A percentile compares a stretch with the other conserved stretches of the same genome.
These are phyloP conservation scores for Temnothorax rugatulus DNA, from an alignment of 2,888 invertebrate species.

Conservation along the genomic window DNA sequence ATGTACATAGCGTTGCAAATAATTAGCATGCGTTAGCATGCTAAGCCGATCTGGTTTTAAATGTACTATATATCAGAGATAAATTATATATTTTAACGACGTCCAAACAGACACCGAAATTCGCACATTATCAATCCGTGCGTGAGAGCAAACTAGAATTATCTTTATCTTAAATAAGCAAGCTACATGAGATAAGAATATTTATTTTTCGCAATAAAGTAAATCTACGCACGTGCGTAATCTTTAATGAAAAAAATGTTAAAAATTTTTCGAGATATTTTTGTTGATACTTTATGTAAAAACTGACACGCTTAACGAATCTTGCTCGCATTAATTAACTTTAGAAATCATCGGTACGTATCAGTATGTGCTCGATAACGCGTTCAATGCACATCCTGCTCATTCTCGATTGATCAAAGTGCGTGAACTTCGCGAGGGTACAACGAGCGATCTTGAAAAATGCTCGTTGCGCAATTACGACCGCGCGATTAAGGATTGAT, in stretches of 20 bases:
- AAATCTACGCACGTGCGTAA: neutral
- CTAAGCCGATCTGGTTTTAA: neutral
- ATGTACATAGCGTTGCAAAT: constrained; percentile 3
- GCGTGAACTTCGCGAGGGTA: constrained; percentile 25
- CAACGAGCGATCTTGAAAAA: constrained; percentile 12
- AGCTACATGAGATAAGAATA: neutral
- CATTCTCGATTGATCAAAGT: constrained; percentile 37
- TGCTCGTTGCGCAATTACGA: constrained; percentile 25
- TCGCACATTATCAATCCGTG: neutral
- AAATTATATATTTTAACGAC: constrained; percentile 4
- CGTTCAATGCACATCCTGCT: neutral
- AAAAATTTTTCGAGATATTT: neutral
- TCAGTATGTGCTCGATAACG: neutral
- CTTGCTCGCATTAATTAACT: constrained; percentile 4
- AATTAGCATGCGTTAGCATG: constrained; percentile 21
- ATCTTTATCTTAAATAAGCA: neutral
- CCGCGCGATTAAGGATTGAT: constrained; percentile 3
- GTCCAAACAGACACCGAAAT: neutral
- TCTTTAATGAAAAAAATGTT: neutral
- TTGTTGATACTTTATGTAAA: neutral
- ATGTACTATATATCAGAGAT: neutral
- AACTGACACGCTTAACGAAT: neutral
- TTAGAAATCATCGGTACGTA: neutral
- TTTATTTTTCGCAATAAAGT: neutral
- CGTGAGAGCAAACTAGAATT: neutral